Evolutionary conservation across 1,140 invertebrate genomes (phyloP).

Genomic region (Pseudomyrmex cubaensis): DNA sequence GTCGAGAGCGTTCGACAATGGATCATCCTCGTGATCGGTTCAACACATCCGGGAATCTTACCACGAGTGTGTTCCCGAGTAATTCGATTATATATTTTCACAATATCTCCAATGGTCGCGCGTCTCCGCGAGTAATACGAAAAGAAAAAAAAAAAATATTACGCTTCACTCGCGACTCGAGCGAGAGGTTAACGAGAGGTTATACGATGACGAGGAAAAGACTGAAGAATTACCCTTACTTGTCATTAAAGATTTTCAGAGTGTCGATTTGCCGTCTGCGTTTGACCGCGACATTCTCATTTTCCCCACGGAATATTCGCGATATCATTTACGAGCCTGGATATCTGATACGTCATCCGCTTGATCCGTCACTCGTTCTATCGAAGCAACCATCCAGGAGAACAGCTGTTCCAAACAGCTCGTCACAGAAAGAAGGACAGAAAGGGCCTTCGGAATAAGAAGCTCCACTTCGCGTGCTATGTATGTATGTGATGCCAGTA

Average conservation of each 20-base stretch:
- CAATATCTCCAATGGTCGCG: too few species aligned
- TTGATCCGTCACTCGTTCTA: constrained; percentile 76
- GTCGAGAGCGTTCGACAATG: too few species aligned
- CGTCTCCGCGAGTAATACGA: too few species aligned
- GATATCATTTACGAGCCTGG: constrained; percentile 85
- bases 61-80: not conserved
- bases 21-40: too few species aligned
- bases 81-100: not conserved
- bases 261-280: constrained; percentile 90
- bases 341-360: constrained; percentile 83
- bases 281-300: constrained; percentile 84
- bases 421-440: constrained; percentile 45
- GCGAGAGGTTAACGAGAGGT: constrained; percentile 75
- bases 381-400: constrained; percentile 79
- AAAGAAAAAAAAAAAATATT: too few species aligned
- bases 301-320: constrained; percentile 85
- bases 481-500: not conserved
- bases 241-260: constrained; percentile 89
- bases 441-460: constrained; percentile 9
- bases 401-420: constrained; percentile 74
- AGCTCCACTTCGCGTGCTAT: not conserved
- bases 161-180: too few species aligned
- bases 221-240: constrained; percentile 78
- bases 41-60: not conserved
- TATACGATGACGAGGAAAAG: constrained; percentile 35